Conservation (phyloP, 2,888 invertebrate genomes). For the Eupithecia abbreviata region DNA sequence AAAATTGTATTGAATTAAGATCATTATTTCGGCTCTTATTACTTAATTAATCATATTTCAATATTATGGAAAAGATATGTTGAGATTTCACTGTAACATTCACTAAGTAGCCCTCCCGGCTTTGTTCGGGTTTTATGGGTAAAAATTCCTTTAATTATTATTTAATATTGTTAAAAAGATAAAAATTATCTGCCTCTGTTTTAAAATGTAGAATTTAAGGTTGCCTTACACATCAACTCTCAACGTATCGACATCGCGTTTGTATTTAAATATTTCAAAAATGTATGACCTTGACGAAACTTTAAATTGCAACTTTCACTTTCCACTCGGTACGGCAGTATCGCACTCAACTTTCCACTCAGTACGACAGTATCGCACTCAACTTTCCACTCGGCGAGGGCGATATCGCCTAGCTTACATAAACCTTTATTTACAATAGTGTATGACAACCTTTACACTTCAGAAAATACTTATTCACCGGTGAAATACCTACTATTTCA, state of each 20-base stretch:
- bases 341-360: no score
- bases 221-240: background rate
- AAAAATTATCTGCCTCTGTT: constrained; percentile 1
- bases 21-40: background rate
- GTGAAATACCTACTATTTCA: background rate
- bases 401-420: no score
- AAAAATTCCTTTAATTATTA: background rate
- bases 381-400: no score
- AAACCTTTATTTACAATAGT: background rate
- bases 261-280: no score
- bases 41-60: constrained; percentile 22
- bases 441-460: background rate
- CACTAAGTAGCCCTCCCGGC: constrained; percentile 30
- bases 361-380: no score
- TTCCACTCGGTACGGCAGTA: no score
- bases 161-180: constrained; percentile 3
- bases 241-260: background rate
- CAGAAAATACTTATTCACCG: background rate
- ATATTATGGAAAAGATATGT: constrained; percentile 36
- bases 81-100: constrained; percentile 23
- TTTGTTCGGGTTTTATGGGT: constrained; percentile 31
- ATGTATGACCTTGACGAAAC: background rate
- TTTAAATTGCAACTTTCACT: background rate
- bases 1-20: background rate
- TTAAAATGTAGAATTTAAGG: background rate